Conservation (phyloP, 2,797 vertebrate species). For the Taenioides sp. region DNA sequence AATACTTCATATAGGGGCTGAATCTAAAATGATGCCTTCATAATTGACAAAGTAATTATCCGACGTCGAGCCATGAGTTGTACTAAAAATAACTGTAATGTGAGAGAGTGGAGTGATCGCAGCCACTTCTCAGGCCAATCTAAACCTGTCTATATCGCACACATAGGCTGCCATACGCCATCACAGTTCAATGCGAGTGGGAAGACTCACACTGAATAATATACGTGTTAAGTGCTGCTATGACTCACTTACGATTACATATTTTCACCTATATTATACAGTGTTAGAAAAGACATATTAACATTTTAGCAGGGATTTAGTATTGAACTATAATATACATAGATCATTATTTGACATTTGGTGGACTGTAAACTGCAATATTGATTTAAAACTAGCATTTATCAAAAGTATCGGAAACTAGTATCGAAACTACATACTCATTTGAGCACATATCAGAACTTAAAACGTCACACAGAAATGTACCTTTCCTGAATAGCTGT, state of each 20-base stretch:
- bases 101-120: conserved; percentile 2
- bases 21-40: conserved; percentile 4
- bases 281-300: background rate
- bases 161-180: conserved; percentile 1
- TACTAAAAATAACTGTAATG: conserved; percentile 11
- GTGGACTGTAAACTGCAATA: no score
- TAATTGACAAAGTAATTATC: conserved; percentile 7
- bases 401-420: no score
- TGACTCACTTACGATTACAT: background rate
- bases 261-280: background rate
- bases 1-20: background rate
- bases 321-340: no score
- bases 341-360: no score
- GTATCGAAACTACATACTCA: no score
- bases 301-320: no score
- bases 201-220: conserved; percentile 7
- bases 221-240: background rate
- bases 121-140: conserved; percentile 4
- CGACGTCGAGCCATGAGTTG: background rate
- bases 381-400: no score
- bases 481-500: no score
- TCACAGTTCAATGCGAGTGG: conserved; percentile 7
- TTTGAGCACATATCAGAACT: no score
- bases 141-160: background rate
- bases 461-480: no score